Evolutionary conservation across 2,113 vertebrate species (phyloP).

Genomic region (Struthio camelus): DNA sequence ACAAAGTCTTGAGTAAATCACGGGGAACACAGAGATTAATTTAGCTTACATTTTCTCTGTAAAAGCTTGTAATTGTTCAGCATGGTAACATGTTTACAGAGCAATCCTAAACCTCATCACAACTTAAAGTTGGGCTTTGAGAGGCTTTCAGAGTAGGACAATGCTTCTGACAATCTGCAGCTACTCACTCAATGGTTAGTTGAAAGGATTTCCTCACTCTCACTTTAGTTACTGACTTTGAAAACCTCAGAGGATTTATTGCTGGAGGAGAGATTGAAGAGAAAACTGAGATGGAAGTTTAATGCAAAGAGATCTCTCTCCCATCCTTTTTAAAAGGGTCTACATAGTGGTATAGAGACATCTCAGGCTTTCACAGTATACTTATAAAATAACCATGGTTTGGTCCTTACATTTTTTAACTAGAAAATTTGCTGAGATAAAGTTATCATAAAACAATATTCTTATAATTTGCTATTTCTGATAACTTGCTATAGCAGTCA

Average conservation of each 20-base stretch:
- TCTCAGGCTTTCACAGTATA: background rate
- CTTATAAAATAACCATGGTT: background rate
- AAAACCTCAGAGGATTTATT: background rate
- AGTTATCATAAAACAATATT: background rate
- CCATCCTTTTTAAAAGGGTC: background rate
- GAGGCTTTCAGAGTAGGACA: background rate
- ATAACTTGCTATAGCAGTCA: background rate
- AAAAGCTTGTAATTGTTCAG: background rate
- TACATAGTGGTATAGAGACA: background rate
- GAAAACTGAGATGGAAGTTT: background rate
- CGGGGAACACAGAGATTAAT: background rate
- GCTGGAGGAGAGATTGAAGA: background rate
- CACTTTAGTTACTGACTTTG: background rate
- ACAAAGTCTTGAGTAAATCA: background rate
- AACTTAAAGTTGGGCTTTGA: background rate
- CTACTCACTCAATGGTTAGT: background rate
- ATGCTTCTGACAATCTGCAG: background rate
- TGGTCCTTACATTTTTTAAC: background rate
- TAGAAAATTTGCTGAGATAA: background rate
- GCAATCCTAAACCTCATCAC: background rate
- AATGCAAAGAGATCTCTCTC: background rate
- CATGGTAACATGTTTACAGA: accelerated
- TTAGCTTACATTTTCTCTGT: background rate
- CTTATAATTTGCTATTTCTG: background rate
- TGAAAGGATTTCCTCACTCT: background rate